Conservation (phyloP, 1,140 invertebrate genomes). For the Phortica variegata region DNA sequence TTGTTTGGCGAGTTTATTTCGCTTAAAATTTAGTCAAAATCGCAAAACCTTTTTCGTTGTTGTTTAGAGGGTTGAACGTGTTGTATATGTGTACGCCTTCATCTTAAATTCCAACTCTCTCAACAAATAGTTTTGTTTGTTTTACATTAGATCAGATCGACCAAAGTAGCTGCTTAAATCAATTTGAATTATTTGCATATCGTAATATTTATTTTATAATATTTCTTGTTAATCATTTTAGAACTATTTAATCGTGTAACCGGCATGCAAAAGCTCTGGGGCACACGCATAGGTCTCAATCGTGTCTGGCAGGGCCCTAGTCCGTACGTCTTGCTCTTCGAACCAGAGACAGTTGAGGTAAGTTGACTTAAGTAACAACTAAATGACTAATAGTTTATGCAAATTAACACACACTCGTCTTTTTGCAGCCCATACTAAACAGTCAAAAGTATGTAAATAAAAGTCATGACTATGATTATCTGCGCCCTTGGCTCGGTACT, state of each 20-base stretch:
- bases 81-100: too few relatives aligned
- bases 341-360: slow-evolving; percentile 59
- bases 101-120: too few relatives aligned
- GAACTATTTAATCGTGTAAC: slow-evolving; percentile 59
- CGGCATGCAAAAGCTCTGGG: slow-evolving; percentile 59
- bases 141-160: too few relatives aligned
- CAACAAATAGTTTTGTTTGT: too few relatives aligned
- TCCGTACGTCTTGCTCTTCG: slow-evolving; percentile 59
- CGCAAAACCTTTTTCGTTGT: too few relatives aligned
- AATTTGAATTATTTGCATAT: not conserved
- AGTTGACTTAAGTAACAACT: slow-evolving; percentile 3
- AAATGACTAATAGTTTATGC: not conserved
- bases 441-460: slow-evolving; percentile 75
- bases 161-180: not conserved
- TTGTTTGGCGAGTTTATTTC: too few relatives aligned
- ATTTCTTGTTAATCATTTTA: slow-evolving; percentile 28
- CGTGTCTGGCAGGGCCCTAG: slow-evolving; percentile 59
- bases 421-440: slow-evolving; percentile 64
- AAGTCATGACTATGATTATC: slow-evolving; percentile 69
- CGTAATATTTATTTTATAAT: not conserved
- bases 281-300: slow-evolving; percentile 58
- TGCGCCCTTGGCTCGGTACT: slow-evolving; percentile 77
- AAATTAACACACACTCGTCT: not conserved
- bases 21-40: too few relatives aligned
- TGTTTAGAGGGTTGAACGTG: too few relatives aligned